A percentile compares a stretch with the other conserved stretches of the same genome.
Conservation (phyloP, 2,888 invertebrate species). For the Acholoe squamosa region DNA sequence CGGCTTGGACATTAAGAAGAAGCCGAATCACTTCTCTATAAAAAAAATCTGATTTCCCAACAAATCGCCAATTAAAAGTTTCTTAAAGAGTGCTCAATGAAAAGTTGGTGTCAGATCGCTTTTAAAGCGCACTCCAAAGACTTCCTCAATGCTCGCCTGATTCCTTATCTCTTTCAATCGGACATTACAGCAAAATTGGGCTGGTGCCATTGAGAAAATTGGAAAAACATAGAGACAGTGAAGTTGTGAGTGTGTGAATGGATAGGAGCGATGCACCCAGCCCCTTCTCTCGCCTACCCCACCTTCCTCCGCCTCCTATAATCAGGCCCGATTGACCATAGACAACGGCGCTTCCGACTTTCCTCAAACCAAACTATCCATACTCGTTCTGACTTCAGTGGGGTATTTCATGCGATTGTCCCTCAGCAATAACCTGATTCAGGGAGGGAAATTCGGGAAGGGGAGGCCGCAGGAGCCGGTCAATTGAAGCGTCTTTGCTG, state of each 20-base stretch:
- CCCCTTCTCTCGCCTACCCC: neutral
- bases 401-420: neutral
- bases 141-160: neutral
- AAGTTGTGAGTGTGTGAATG: no score
- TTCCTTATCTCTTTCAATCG: neutral
- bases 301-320: neutral
- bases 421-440: slow-evolving; percentile 7
- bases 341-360: neutral
- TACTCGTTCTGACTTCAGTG: neutral
- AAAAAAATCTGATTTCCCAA: neutral
- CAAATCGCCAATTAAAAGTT: neutral
- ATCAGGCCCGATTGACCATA: neutral
- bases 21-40: neutral
- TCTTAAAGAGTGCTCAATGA: neutral
- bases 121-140: neutral
- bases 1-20: no score
- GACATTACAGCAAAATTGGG: neutral
- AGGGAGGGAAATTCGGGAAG: neutral
- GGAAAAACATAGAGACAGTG: neutral
- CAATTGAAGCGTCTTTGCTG: neutral
- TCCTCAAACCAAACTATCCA: neutral
- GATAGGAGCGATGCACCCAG: neutral
- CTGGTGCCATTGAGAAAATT: neutral
- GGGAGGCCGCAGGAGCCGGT: neutral
- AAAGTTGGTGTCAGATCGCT: neutral